A percentile compares a stretch with the other conserved stretches of the same genome.
phyloP scores from a whole-genome alignment of 1,140 invertebrate genomes.

The Drosophila tropicalis region DNA sequence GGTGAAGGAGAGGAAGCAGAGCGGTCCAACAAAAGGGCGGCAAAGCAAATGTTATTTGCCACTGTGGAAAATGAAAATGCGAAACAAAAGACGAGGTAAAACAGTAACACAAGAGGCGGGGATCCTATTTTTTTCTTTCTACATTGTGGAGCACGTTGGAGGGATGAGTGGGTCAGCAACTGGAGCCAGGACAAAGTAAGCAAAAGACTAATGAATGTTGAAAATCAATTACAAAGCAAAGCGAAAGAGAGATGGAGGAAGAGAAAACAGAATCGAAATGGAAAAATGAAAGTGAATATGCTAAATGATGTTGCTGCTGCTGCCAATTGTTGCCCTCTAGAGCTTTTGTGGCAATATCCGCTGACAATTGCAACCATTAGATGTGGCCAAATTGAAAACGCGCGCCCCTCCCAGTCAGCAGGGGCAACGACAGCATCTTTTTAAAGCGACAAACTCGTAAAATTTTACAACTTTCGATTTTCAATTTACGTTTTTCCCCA shows the following conservation, averaged over 20 bases:
- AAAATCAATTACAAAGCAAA: slow-evolving; percentile 75
- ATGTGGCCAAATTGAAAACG: slow-evolving; percentile 26
- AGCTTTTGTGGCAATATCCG: slow-evolving; percentile 52
- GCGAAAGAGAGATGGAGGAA: slow-evolving; percentile 12
- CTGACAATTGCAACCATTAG: slow-evolving; percentile 58
- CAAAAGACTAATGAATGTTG: slow-evolving; percentile 69
- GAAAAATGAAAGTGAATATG: slow-evolving; percentile 73
- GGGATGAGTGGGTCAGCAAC: slow-evolving; percentile 33
- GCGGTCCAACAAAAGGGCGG: slow-evolving; percentile 20
- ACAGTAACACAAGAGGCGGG: slow-evolving; percentile 14
- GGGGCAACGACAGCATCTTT: background rate
- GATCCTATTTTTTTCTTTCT: background rate
- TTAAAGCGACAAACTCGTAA: slow-evolving; percentile 41
- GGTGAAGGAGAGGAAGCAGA: background rate
- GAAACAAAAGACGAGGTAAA: slow-evolving; percentile 49
- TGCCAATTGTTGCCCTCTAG: slow-evolving; percentile 42
- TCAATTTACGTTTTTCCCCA: slow-evolving; percentile 51
- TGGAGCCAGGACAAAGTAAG: slow-evolving; percentile 26
- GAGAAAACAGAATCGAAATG: slow-evolving; percentile 10
- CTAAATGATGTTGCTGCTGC: slow-evolving; percentile 51
- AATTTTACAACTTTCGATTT: slow-evolving; percentile 76
- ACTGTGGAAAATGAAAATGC: slow-evolving; percentile 33
- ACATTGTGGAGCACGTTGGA: slow-evolving; percentile 10
- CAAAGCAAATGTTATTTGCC: slow-evolving; percentile 40
- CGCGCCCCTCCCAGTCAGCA: background rate